A percentile compares a stretch with the other conserved stretches of the same genome.
phyloP scores from a whole-genome alignment of 2,888 invertebrate genomes.

The Aethes cnicana region DNA sequence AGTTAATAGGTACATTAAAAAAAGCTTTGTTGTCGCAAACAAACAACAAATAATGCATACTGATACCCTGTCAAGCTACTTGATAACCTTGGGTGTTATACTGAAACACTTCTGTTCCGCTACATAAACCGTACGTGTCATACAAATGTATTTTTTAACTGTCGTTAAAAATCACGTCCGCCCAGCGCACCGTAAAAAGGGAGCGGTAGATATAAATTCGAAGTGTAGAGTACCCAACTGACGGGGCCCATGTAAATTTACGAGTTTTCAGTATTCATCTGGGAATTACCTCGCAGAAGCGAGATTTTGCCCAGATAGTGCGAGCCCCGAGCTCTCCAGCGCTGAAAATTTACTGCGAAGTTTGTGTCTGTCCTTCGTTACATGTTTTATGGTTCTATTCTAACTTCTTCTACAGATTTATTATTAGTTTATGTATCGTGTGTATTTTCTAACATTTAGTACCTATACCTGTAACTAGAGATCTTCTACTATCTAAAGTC shows the following conservation, averaged over 20 bases:
- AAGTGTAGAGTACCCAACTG: constrained; percentile 58
- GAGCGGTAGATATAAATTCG: constrained; percentile 59
- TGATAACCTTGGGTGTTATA: too few species aligned
- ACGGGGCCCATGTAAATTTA: constrained; percentile 70
- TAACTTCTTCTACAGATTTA: constrained; percentile 31
- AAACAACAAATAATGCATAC: too few species aligned
- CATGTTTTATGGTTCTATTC: constrained; percentile 35
- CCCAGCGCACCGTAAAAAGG: constrained; percentile 66
- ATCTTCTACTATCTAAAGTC: too few species aligned
- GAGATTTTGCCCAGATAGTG: constrained; percentile 64
- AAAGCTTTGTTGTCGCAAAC: too few species aligned
- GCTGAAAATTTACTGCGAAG: constrained; percentile 52
- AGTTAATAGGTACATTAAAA: too few species aligned
- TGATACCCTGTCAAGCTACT: too few species aligned
- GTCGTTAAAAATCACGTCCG: constrained; percentile 72
- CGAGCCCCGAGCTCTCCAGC: constrained; percentile 45
- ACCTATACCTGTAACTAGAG: too few species aligned
- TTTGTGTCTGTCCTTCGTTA: constrained; percentile 44
- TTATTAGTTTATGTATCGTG: constrained; percentile 8
- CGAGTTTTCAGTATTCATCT: constrained; percentile 71
- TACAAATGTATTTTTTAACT: constrained; percentile 69
- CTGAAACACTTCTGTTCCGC: constrained; percentile 28
- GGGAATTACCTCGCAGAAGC: constrained; percentile 68
- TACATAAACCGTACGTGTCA: constrained; percentile 54
- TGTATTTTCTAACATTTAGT: too few species aligned